Conservation (phyloP, 1,140 invertebrate species). For the Drosophila pruinosa region DNA sequence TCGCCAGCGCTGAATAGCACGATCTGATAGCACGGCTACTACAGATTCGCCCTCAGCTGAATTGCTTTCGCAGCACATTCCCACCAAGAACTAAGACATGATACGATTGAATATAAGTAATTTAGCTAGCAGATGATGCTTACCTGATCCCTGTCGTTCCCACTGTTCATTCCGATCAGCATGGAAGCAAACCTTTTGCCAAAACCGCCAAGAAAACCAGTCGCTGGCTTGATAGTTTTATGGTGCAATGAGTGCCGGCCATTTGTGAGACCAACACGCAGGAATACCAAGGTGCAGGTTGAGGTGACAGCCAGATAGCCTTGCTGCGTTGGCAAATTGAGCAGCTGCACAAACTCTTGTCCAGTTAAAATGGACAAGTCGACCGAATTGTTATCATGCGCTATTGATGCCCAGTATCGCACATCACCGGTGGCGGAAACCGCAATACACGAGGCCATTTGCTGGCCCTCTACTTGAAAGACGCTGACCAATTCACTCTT, state of each 20-base stretch:
- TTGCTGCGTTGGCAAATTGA: conserved; percentile 87
- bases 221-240: conserved; percentile 89
- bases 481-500: conserved; percentile 94
- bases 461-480: conserved; percentile 87
- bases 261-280: conserved; percentile 86
- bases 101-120: neutral
- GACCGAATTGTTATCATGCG: conserved; percentile 93
- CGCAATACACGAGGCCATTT: conserved; percentile 93
- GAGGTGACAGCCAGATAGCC: conserved; percentile 95
- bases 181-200: conserved; percentile 92
- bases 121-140: conserved; percentile 40
- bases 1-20: conserved; percentile 74
- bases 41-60: conserved; percentile 42
- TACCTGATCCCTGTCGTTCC: conserved; percentile 90
- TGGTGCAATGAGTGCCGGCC: conserved; percentile 88
- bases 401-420: conserved; percentile 95
- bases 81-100: conserved; percentile 61
- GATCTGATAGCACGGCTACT: conserved; percentile 71
- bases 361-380: conserved; percentile 93
- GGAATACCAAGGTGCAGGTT: conserved; percentile 92
- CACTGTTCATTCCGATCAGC: conserved; percentile 92
- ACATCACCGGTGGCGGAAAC: conserved; percentile 96
- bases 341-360: conserved; percentile 91
- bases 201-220: conserved; percentile 94
- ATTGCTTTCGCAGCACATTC: conserved; percentile 64